Evolutionary conservation across 2,888 invertebrate genomes (phyloP), one percentile per base, ranked within the genome.

Genomic region (Spisula subtruncata): DNA sequence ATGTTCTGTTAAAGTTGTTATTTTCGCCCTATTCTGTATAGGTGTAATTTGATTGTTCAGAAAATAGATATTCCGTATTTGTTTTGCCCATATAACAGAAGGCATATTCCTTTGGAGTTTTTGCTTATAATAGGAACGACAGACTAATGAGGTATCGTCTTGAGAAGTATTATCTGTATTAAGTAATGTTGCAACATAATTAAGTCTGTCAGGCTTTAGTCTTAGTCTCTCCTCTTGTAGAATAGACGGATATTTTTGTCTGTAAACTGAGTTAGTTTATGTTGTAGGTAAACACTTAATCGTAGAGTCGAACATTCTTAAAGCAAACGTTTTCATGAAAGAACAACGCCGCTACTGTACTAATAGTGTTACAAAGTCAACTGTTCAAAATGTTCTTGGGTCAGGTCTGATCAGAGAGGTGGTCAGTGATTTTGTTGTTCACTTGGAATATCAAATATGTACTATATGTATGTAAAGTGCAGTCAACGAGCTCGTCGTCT

Each of bases 181-280:
- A 32, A 32, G 32, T 75, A 35, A 75, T 75, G 35, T 32, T 35
- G 32, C 75, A 75, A 14, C 75, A 20, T 75, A 35, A 75, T 75
- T n/a, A n/a, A n/a, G n/a, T 75, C 75, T 75, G 75, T 75, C 75
- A 75, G 32, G 16, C 75, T 10, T 75, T 5, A 75, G 75, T 12
- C 20, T 32, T 35, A 32, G 75, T 35, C 35, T 35, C 32, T 75
- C 32, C 18, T 35, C 35, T 75, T 32, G 41, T 18, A 35, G 29
- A 35, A 35, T 32, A 32, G n/a, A n/a, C n/a, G 18, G 20, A 35
- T 14, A 16, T 4, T 10, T 75, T 35, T 32, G 32, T 18, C 75
- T 32, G 75, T 75, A 35, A 35, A 0, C 29, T 12, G 5, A 32
- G 75, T 8, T 35, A 10, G 35, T 75, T 75, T n/a, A n/a, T n/a